A percentile compares a stretch with the other conserved stretches of the same genome.
Conservation (phyloP, 1,140 invertebrate species). For the Eriocheir sinensis region DNA sequence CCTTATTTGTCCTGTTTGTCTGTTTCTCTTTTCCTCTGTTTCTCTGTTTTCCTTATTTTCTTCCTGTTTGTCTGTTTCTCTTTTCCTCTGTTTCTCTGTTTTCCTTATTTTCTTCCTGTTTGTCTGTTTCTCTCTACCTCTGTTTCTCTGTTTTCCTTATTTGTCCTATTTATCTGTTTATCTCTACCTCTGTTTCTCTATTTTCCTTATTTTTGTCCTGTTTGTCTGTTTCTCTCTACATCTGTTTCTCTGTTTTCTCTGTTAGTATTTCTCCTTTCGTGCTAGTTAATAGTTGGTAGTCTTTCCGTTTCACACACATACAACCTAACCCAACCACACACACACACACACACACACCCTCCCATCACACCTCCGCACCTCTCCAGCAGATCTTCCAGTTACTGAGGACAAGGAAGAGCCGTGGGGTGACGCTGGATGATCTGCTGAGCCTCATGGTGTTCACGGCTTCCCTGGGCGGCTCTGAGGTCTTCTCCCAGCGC, state of each 20-base stretch:
- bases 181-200: not conserved
- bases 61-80: not conserved
- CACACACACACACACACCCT: too few species aligned
- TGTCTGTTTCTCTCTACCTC: not conserved
- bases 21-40: not conserved
- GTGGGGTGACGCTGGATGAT: constrained; percentile 84
- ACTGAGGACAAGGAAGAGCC: constrained; percentile 84
- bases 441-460: constrained; percentile 85
- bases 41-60: not conserved
- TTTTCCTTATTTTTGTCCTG: not conserved
- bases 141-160: not conserved
- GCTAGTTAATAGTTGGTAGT: too few species aligned
- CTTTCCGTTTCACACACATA: too few species aligned
- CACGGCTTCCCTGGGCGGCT: constrained; percentile 86
- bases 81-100: not conserved
- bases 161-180: not conserved
- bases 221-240: constrained; percentile 33
- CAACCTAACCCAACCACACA: not conserved
- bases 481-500: constrained; percentile 80
- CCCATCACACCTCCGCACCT: too few species aligned
- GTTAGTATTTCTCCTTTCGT: too few species aligned
- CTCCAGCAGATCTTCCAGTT: constrained; percentile 82
- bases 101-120: not conserved
- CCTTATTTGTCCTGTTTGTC: not conserved
- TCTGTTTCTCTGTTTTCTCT: constrained; percentile 35